phyloP scores from a whole-genome alignment of 1,140 invertebrate genomes.

The Bombus consobrinus region DNA sequence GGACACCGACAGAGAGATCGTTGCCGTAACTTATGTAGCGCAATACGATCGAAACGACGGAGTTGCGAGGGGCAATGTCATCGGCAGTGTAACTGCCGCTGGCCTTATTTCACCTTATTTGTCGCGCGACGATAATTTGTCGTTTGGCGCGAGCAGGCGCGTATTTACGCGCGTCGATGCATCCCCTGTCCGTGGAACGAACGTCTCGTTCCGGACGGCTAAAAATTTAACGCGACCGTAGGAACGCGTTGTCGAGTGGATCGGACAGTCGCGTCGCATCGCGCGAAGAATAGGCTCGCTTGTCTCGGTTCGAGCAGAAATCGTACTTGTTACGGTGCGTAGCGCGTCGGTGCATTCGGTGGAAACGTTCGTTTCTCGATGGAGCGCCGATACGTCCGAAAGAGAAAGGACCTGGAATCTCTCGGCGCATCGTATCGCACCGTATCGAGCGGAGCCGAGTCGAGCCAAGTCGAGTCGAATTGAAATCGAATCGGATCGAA shows the following conservation, averaged over 20 bases:
- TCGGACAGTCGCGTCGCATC: no score
- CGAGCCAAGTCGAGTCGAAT: neutral
- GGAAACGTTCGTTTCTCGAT: conserved; percentile 36
- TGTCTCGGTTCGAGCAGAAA: neutral
- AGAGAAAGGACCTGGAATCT: conserved; percentile 6
- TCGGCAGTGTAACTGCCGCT: no score
- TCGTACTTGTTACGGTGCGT: neutral
- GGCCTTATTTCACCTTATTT: neutral
- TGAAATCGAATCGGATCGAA: neutral
- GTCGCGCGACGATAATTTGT: neutral
- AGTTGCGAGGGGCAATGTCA: conserved; percentile 50
- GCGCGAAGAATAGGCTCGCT: neutral
- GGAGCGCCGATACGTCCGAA: neutral
- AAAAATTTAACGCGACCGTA: no score
- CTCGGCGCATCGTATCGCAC: neutral
- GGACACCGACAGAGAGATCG: conserved; percentile 24
- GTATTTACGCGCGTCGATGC: no score
- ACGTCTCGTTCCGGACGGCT: no score
- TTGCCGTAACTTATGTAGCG: conserved; percentile 69
- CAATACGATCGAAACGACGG: conserved; percentile 70
- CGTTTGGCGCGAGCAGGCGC: neutral
- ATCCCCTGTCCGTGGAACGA: no score
- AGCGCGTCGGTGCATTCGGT: conserved; percentile 3
- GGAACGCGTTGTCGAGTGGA: no score
- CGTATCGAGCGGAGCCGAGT: neutral